Conservation (phyloP, 2,888 invertebrate species). For the Caradrina kadenii region DNA sequence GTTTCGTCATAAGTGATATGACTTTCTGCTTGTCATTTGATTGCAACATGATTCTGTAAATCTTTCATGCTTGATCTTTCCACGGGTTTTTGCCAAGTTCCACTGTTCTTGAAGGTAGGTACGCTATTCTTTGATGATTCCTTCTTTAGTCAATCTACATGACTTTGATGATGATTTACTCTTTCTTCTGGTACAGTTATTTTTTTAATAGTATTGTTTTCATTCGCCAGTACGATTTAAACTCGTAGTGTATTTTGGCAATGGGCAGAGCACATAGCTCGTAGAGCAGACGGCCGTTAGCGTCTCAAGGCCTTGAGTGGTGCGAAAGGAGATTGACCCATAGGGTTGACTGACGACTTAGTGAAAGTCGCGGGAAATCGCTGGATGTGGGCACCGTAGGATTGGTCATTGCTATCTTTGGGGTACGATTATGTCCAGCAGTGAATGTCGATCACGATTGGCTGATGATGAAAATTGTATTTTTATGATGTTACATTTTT, state of each 20-base stretch:
- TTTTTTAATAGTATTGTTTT: background rate
- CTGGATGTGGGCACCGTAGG: no score
- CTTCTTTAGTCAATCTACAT: background rate
- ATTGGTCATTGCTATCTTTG: no score
- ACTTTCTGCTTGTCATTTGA: conserved; percentile 34
- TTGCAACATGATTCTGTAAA: conserved; percentile 20
- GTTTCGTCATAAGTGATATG: conserved; percentile 26
- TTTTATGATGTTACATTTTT: conserved; percentile 3
- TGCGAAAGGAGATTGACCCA: no score
- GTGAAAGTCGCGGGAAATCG: no score
- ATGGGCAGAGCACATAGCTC: no score
- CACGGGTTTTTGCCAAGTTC: conserved; percentile 23
- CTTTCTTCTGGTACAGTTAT: background rate
- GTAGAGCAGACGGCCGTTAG: no score
- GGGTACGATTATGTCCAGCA: no score
- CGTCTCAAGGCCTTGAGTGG: no score
- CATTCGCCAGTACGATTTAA: background rate
- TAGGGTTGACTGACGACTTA: no score
- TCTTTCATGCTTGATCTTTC: conserved; percentile 12
- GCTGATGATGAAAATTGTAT: no score
- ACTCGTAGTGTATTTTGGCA: background rate
- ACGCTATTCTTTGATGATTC: background rate
- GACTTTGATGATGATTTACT: background rate
- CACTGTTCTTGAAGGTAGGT: background rate
- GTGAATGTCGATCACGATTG: no score